Conservation (phyloP, 2,797 vertebrate species). For the Antrozous pallidus region DNA sequence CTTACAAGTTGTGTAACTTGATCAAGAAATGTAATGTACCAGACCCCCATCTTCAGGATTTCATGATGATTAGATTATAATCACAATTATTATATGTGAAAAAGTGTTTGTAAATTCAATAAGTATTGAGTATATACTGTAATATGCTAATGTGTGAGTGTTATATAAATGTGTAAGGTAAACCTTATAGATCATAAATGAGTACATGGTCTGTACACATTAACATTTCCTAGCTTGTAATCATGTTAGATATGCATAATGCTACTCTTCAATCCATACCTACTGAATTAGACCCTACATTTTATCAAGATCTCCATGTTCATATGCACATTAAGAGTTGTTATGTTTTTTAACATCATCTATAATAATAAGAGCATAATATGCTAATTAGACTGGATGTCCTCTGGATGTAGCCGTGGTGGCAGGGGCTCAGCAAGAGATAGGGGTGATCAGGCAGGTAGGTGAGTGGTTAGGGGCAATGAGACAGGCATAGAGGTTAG, state of each 20-base stretch:
- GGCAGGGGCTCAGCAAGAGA: too few relatives aligned
- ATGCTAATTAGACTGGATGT: too few relatives aligned
- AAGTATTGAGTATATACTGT: not conserved
- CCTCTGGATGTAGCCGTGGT: too few relatives aligned
- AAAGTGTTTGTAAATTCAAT: not conserved
- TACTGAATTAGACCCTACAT: not conserved
- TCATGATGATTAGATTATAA: constrained; percentile 24
- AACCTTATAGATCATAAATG: not conserved
- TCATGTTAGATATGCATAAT: not conserved
- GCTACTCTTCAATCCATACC: not conserved
- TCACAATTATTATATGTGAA: not conserved
- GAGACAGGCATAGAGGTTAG: too few relatives aligned
- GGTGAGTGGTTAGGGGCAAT: too few relatives aligned
- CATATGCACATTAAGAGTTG: not conserved
- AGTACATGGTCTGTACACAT: not conserved
- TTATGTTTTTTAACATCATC: too few relatives aligned
- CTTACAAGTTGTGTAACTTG: not conserved
- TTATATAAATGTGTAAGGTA: not conserved
- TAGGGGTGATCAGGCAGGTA: too few relatives aligned
- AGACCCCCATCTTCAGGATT: not conserved
- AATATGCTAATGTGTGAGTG: not conserved
- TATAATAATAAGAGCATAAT: too few relatives aligned
- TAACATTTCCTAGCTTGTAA: not conserved
- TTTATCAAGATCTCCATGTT: constrained; percentile 12
- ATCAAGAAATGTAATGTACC: not conserved